These are phyloP conservation scores for Pammene aurita DNA, from an alignment of 2,888 invertebrate species.

Conservation along the genomic window DNA sequence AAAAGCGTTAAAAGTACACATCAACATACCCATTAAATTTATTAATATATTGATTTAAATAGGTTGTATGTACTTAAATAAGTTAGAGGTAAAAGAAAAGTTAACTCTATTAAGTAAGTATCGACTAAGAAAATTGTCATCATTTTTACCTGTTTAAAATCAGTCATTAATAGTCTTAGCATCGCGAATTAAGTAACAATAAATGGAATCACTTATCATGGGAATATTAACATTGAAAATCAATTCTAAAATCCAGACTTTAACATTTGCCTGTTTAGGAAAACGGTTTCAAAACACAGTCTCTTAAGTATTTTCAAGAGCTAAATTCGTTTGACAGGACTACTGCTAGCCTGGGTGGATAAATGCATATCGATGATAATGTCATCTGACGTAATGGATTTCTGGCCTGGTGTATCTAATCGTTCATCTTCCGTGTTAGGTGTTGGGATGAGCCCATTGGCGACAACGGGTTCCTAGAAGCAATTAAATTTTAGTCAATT, in stretches of 20 bases:
- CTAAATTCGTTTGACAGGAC: conserved; percentile 61
- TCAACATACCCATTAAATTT: too few relatives aligned
- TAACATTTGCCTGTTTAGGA: conserved; percentile 19
- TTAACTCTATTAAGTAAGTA: too few relatives aligned
- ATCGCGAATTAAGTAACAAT: conserved; percentile 34
- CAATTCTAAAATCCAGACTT: conserved; percentile 31
- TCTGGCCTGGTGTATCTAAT: conserved; percentile 69
- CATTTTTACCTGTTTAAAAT: too few relatives aligned
- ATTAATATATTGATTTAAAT: too few relatives aligned
- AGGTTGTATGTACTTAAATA: too few relatives aligned
- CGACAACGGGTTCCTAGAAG: conserved; percentile 64
- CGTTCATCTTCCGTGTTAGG: conserved; percentile 74
- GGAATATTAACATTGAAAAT: conserved; percentile 26
- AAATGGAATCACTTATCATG: conserved; percentile 11
- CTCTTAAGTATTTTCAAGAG: conserved; percentile 40
- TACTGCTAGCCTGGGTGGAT: conserved; percentile 51
- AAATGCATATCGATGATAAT: conserved; percentile 85
- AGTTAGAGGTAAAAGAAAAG: too few relatives aligned
- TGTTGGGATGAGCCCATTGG: conserved; percentile 79
- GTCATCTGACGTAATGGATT: conserved; percentile 80
- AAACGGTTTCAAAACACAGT: conserved; percentile 40
- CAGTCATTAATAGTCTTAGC: conserved; percentile 18
- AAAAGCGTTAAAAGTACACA: too few relatives aligned
- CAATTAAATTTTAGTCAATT: not conserved
- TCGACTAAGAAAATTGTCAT: too few relatives aligned